Evolutionary conservation across 2,888 invertebrate species (phyloP).

Genomic region (Eupithecia vulgata): DNA sequence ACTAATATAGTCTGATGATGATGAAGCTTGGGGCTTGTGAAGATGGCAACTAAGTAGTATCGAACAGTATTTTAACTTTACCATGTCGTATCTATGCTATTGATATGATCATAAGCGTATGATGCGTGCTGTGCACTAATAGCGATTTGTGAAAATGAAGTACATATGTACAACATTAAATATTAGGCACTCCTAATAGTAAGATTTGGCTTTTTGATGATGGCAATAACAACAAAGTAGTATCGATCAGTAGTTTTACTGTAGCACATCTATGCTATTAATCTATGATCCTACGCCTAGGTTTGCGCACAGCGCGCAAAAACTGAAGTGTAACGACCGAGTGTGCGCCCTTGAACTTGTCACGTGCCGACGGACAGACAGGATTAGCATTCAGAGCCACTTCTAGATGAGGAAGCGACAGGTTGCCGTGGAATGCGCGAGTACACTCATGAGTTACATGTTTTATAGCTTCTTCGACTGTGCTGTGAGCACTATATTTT

Average conservation of each 20-base stretch:
- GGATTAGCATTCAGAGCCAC: constrained; percentile 56
- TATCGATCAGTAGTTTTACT: background rate
- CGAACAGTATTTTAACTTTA: constrained; percentile 15
- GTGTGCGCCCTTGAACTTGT: constrained; percentile 68
- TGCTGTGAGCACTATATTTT: background rate
- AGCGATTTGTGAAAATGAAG: too few species aligned
- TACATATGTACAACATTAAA: too few species aligned
- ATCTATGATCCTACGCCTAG: constrained; percentile 46
- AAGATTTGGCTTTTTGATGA: background rate
- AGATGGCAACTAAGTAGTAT: background rate
- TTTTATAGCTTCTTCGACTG: constrained; percentile 3
- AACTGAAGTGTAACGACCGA: constrained; percentile 67
- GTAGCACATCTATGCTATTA: constrained; percentile 36
- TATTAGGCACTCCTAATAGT: too few species aligned
- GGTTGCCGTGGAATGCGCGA: constrained; percentile 47
- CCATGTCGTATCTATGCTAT: constrained; percentile 36
- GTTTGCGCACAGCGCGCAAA: constrained; percentile 67
- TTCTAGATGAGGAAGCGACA: constrained; percentile 54
- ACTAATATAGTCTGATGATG: too few species aligned
- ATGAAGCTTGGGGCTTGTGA: constrained; percentile 26
- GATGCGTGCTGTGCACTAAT: too few species aligned
- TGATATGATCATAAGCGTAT: constrained; percentile 43
- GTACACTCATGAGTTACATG: constrained; percentile 23
- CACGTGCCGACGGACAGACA: constrained; percentile 54
- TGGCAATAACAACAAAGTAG: background rate